phyloP scores from a whole-genome alignment of 2,888 invertebrate genomes.

The Drosophila demipolita region DNA sequence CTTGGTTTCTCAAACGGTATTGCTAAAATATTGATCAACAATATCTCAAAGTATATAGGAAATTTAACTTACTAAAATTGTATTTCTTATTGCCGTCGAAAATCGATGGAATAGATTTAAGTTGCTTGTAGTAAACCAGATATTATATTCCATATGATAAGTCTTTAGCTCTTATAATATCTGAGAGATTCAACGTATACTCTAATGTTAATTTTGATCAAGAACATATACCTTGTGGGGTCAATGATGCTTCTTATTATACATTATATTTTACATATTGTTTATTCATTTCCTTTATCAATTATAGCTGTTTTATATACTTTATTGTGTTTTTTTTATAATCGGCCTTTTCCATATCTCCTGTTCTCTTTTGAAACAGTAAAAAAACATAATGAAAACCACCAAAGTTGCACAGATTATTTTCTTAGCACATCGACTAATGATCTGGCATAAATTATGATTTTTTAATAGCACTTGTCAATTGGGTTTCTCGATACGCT shows the following conservation, averaged over 20 bases:
- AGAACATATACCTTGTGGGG: not conserved
- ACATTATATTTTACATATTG: not conserved
- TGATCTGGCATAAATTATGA: conserved; percentile 6
- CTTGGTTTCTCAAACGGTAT: not conserved
- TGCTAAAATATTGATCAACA: not conserved
- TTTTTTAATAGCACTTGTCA: conserved; percentile 8
- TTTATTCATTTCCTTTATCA: not conserved
- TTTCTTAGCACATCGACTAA: not conserved
- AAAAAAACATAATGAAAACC: not conserved
- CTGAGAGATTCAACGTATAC: too few species aligned
- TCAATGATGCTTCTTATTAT: too few species aligned
- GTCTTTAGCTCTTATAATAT: not conserved
- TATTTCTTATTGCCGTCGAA: too few species aligned
- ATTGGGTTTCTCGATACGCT: conserved; percentile 1
- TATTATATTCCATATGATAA: not conserved
- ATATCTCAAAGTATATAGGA: not conserved
- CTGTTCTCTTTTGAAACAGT: not conserved
- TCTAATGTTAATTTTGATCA: not conserved
- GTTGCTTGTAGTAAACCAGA: not conserved
- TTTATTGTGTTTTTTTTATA: not conserved
- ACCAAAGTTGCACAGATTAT: not conserved
- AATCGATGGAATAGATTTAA: too few species aligned
- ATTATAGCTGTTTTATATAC: not conserved
- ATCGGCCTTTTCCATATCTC: not conserved
- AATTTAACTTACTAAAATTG: too few species aligned